Evolutionary conservation across 2,888 invertebrate genomes (phyloP).

Genomic region (Cryptophagus acutangulus): DNA sequence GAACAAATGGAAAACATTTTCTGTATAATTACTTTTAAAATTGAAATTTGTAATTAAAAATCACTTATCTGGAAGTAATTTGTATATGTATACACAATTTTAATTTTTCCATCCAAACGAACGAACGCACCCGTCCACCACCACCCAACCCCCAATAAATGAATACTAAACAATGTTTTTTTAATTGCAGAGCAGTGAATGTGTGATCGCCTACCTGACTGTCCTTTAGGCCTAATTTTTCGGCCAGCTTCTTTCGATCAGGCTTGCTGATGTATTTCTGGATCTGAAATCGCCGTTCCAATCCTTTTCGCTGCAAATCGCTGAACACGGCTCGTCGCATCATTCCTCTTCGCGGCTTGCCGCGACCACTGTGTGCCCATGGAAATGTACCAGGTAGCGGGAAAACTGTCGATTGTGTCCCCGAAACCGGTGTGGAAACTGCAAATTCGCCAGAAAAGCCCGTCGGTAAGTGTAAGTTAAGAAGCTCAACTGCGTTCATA

Average conservation of each 20-base stretch:
- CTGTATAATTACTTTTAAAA: too few species aligned
- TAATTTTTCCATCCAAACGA: too few species aligned
- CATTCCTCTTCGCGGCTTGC: slow-evolving; percentile 94
- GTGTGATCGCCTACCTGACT: slow-evolving; percentile 93
- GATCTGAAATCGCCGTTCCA: slow-evolving; percentile 92
- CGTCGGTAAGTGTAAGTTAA: too few species aligned
- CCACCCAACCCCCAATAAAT: background rate
- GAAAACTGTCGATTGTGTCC: slow-evolving; percentile 50
- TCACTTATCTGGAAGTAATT: too few species aligned
- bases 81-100: too few species aligned
- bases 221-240: slow-evolving; percentile 92
- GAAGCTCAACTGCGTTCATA: too few species aligned
- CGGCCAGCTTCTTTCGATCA: slow-evolving; percentile 94
- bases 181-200: too few species aligned
- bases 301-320: slow-evolving; percentile 90
- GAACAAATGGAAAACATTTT: too few species aligned
- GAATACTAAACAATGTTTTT: too few species aligned
- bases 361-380: slow-evolving; percentile 86
- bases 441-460: too few species aligned
- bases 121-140: slow-evolving; percentile 5
- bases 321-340: slow-evolving; percentile 92
- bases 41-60: too few species aligned
- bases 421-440: slow-evolving; percentile 51
- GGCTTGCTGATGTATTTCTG: slow-evolving; percentile 99
- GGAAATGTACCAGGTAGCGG: slow-evolving; percentile 60